Evolutionary conservation across 2,113 vertebrate species (phyloP).

Genomic region (Coryphaenoides rupestris): DNA sequence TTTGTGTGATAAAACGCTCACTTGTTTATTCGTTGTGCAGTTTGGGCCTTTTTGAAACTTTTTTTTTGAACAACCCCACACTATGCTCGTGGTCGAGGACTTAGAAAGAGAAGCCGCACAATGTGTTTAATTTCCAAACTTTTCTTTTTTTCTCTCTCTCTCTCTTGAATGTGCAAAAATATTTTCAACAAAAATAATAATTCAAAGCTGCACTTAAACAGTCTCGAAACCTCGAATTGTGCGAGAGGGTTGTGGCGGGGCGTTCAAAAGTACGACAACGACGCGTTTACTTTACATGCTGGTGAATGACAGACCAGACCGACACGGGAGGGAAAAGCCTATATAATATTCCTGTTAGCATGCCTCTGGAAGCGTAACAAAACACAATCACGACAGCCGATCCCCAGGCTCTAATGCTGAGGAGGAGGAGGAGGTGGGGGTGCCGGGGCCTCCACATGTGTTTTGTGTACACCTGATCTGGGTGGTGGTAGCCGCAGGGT

Average conservation of each 20-base stretch:
- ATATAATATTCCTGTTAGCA: slow-evolving; percentile 42
- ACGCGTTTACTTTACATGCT: slow-evolving; percentile 30
- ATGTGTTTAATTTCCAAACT: slow-evolving; percentile 31
- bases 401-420: slow-evolving; percentile 50
- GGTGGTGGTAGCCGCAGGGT: slow-evolving; percentile 49
- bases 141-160: slow-evolving; percentile 16
- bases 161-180: slow-evolving; percentile 55
- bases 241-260: slow-evolving; percentile 4
- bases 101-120: slow-evolving; percentile 45
- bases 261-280: not conserved
- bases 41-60: slow-evolving; percentile 24
- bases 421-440: slow-evolving; percentile 24
- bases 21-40: slow-evolving; percentile 38
- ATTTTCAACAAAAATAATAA: not conserved
- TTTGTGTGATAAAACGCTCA: slow-evolving; percentile 60
- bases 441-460: slow-evolving; percentile 48
- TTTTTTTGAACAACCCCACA: slow-evolving; percentile 46
- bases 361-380: slow-evolving; percentile 49
- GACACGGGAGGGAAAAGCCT: slow-evolving; percentile 42
- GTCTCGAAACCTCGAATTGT: slow-evolving; percentile 8
- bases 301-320: slow-evolving; percentile 21
- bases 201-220: slow-evolving; percentile 41
- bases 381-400: slow-evolving; percentile 41
- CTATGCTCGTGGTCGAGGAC: slow-evolving; percentile 51
- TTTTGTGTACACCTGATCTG: slow-evolving; percentile 61